Conservation (phyloP, 2,797 vertebrate genomes). For the Acomys russatus region DNA sequence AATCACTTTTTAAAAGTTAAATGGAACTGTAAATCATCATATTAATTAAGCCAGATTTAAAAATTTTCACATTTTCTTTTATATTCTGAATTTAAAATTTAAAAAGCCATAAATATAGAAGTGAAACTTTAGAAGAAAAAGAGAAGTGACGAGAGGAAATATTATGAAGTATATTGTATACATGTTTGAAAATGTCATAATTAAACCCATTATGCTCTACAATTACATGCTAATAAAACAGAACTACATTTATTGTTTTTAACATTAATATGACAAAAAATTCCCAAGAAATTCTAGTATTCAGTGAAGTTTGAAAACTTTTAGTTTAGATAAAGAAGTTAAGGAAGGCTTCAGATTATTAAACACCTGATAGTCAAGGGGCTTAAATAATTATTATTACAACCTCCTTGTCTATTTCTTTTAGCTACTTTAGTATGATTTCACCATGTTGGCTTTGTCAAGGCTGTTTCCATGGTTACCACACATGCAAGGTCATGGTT, state of each 20-base stretch:
- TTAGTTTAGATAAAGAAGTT: slow-evolving; percentile 68
- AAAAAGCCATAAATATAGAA: not conserved
- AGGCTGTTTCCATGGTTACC: slow-evolving; percentile 82
- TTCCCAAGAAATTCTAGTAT: slow-evolving; percentile 24
- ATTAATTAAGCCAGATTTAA: not conserved
- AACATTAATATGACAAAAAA: not conserved
- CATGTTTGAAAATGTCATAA: not conserved
- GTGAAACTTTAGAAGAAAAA: not conserved
- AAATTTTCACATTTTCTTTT: not conserved
- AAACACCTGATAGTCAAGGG: slow-evolving; percentile 61
- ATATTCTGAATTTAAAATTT: not conserved
- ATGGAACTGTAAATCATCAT: not conserved
- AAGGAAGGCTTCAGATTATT: slow-evolving; percentile 77
- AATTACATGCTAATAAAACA: not conserved
- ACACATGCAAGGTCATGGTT: slow-evolving; percentile 76
- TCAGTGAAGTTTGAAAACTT: slow-evolving; percentile 49
- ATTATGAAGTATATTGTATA: not conserved
- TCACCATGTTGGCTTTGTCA: slow-evolving; percentile 68
- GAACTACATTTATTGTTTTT: not conserved
- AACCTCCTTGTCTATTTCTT: slow-evolving; percentile 72
- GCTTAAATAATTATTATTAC: slow-evolving; percentile 43
- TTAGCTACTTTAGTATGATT: slow-evolving; percentile 81
- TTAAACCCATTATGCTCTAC: not conserved
- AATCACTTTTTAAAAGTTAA: not conserved
- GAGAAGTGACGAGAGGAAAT: not conserved